phyloP scores from a whole-genome alignment of 2,888 invertebrate species.

The Thymelicus lineola region DNA sequence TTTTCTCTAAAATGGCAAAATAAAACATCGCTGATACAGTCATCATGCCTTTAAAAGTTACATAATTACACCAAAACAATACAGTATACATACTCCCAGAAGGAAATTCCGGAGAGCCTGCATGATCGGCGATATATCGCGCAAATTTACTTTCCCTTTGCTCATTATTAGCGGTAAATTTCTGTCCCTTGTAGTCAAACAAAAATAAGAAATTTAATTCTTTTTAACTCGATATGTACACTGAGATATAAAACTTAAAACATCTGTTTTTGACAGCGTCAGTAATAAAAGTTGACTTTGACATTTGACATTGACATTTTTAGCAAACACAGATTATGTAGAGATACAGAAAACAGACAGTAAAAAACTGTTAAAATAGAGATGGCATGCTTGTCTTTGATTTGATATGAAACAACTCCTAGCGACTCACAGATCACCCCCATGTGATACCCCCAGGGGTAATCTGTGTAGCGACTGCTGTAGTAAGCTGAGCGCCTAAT shows the following conservation, averaged over 20 bases:
- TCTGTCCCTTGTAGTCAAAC: neutral
- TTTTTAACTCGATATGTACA: neutral
- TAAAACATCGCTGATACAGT: constrained; percentile 44
- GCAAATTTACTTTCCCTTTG: constrained; percentile 76
- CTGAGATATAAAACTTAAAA: neutral
- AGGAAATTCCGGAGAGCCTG: constrained; percentile 87
- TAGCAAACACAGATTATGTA: no score
- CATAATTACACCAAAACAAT: constrained; percentile 49
- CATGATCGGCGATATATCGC: constrained; percentile 87
- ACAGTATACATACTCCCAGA: constrained; percentile 84
- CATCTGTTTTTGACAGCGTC: constrained; percentile 40
- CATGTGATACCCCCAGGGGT: no score
- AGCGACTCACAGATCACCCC: no score
- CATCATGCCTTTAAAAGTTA: constrained; percentile 41
- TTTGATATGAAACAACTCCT: no score
- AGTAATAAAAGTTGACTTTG: neutral
- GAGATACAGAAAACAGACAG: no score
- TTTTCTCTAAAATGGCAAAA: constrained; percentile 79
- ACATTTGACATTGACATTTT: neutral
- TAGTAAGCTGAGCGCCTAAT: no score
- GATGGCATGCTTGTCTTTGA: no score
- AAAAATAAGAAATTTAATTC: neutral
- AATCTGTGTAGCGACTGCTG: no score
- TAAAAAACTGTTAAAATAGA: no score
- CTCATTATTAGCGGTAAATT: constrained; percentile 58